A percentile compares a stretch with the other conserved stretches of the same genome.
phyloP scores from a whole-genome alignment of 1,140 invertebrate species.

The Heliconius congener region DNA sequence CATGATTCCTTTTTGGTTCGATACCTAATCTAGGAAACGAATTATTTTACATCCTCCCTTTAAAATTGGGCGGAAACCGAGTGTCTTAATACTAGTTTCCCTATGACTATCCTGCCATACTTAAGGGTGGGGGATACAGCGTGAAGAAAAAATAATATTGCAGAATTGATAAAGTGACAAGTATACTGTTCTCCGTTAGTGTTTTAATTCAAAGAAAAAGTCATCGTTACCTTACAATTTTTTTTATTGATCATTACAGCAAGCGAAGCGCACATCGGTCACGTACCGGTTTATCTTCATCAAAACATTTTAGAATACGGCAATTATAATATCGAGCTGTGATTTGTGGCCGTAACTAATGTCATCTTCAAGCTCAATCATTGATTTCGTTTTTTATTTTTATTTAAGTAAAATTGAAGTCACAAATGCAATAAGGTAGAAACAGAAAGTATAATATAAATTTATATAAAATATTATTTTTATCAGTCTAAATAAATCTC shows the following conservation, averaged over 20 bases:
- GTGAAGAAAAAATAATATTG: too few species aligned
- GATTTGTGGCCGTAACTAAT: not conserved
- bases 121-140: too few species aligned
- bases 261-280: not conserved
- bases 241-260: too few species aligned
- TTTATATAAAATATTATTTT: not conserved
- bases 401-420: not conserved
- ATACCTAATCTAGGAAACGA: not conserved
- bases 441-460: not conserved
- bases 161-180: too few species aligned
- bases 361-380: not conserved
- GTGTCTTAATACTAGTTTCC: too few species aligned
- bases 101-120: too few species aligned
- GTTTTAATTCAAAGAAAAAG: too few species aligned
- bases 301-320: not conserved
- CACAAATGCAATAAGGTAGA: not conserved
- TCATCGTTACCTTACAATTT: too few species aligned
- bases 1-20: not conserved
- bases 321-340: not conserved
- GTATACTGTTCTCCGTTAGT: too few species aligned
- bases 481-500: not conserved
- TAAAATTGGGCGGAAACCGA: too few species aligned
- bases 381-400: slow-evolving; percentile 1
- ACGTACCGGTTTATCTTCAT: not conserved
- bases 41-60: not conserved